These are phyloP conservation scores for Lophius piscatorius DNA, from an alignment of 2,113 vertebrate species.

Conservation along the genomic window DNA sequence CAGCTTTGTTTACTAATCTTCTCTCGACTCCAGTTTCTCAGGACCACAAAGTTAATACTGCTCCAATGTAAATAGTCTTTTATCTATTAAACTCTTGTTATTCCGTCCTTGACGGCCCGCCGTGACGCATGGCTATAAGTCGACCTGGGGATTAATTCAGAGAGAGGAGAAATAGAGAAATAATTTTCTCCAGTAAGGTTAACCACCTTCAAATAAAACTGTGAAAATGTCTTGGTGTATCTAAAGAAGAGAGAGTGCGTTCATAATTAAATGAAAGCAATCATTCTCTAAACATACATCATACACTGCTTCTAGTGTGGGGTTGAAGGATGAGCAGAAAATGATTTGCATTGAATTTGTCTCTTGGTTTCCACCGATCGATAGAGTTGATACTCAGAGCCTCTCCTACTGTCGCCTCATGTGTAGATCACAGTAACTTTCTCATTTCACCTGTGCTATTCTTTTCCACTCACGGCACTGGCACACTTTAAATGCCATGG, in stretches of 20 bases:
- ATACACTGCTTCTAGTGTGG: neutral
- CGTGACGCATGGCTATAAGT: conserved; percentile 56
- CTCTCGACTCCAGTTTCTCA: conserved; percentile 73
- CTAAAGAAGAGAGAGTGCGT: conserved; percentile 6
- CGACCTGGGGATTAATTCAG: conserved; percentile 49
- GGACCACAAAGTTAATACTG: conserved; percentile 72
- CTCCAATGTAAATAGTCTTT: conserved; percentile 75
- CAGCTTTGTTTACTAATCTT: conserved; percentile 76
- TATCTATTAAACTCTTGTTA: conserved; percentile 78
- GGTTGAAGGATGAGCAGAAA: conserved; percentile 19
- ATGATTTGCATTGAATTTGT: conserved; percentile 31
- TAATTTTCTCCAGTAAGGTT: conserved; percentile 24
- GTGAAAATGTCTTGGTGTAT: conserved; percentile 42
- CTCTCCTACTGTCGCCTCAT: neutral
- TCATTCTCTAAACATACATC: conserved; percentile 15
- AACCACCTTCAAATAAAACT: conserved; percentile 28
- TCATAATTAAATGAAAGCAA: conserved; percentile 18
- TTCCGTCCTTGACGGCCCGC: conserved; percentile 55
- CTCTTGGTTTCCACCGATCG: conserved; percentile 37
- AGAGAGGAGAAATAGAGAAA: conserved; percentile 21
- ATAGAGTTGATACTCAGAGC: conserved; percentile 26
- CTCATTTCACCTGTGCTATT: conserved; percentile 54
- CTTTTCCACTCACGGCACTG: conserved; percentile 30
- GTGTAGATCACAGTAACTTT: conserved; percentile 49
- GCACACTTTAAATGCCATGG: conserved; percentile 61